Base-by-base conservation (phyloP, 2,113 vertebrate genomes). In the Lepisosteus osseus region DNA sequence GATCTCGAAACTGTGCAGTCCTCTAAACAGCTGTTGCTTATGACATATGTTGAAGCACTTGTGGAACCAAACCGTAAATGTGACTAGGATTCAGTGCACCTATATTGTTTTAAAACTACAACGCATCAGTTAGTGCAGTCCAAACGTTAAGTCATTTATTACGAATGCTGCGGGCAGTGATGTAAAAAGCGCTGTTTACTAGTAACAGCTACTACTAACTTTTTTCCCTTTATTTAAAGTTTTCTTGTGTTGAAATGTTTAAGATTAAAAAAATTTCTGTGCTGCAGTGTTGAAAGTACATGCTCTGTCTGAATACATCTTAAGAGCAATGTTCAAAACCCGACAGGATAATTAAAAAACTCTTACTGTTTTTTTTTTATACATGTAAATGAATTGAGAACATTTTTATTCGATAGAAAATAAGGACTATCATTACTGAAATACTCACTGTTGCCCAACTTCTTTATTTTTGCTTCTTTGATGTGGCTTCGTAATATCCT, bases 311-410 rank as follows among this genome's bases (percentile, higher is more conserved):
- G 5, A 6, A 51, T 51, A 51, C 9, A 6, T 51, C 5, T 51
- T 5, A 6, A 6, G 47, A 51, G 47, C 47, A 9, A 51, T 51
- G 1, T 6, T 51, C 47, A 9, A 51, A 29, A 78, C 85, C 74
- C 83, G 76, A 81, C 86, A 84, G 81, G 85, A 85, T 87, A 89
- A 89, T 89, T 88, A 88, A 86, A 89, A 88, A 89, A 83, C 83
- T 88, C 88, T 89, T 89, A 90, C 87, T 88, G 88, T 87, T 85
- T 77, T 80, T 12, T 17, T 17, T 61, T 17, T 9, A 40, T 62
- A 29, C 2, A 6, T 61, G 29, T 15, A 17, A 14, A 61, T 61
- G 14, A 17, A 61, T 65, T 65, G 40, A 29, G 29, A 29, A 29
- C 29, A 2, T 29, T 29, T 29, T 1, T 29, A 1, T 29, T 29